phyloP scores from a whole-genome alignment of 2,888 invertebrate genomes.

The Lepetodrilus schrolli region DNA sequence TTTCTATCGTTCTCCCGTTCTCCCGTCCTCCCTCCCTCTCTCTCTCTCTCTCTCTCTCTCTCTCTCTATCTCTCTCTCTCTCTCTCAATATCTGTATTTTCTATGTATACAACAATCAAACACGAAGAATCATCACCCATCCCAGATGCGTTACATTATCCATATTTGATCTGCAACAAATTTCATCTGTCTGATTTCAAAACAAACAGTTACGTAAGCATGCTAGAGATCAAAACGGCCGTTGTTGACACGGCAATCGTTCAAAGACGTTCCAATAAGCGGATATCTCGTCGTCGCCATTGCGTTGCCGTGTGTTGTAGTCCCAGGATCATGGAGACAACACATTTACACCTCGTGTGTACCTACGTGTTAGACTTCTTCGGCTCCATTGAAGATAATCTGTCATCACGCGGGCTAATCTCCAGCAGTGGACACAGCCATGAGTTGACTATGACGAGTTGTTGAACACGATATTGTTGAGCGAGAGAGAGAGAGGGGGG shows the following conservation, averaged over 20 bases:
- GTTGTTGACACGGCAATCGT: constrained; percentile 2
- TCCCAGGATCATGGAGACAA: background rate
- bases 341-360: background rate
- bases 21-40: too few relatives aligned
- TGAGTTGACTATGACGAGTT: background rate
- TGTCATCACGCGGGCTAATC: background rate
- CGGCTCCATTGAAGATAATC: constrained; percentile 24
- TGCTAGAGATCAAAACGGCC: background rate
- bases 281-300: background rate
- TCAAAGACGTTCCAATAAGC: background rate
- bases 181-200: background rate
- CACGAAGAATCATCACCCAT: background rate
- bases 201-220: constrained; percentile 11
- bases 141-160: background rate
- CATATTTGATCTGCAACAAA: background rate
- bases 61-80: too few relatives aligned
- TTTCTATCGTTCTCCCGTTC: too few relatives aligned
- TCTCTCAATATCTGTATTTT: too few relatives aligned
- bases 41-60: too few relatives aligned
- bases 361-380: constrained; percentile 10
- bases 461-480: background rate
- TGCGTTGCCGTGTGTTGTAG: background rate
- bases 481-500: background rate
- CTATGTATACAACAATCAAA: too few relatives aligned
- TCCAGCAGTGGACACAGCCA: background rate